Base-by-base conservation (phyloP, 2,113 vertebrate species). In the Platycercus adscitus region DNA sequence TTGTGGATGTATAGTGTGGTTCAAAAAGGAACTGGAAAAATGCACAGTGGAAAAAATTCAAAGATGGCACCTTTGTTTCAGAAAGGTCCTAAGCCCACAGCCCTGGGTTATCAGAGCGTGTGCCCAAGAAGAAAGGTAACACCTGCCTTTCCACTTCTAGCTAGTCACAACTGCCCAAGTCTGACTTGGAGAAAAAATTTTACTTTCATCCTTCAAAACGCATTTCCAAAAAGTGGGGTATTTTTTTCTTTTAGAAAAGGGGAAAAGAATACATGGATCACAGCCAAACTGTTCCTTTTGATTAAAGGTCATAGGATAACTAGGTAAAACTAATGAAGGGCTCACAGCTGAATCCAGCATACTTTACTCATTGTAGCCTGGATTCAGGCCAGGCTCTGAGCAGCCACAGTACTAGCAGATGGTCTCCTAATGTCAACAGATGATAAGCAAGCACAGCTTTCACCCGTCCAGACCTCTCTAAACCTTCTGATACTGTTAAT, bases 71-170 rank as follows among this genome's bases (percentile, higher is more conserved):
- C 17, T 89, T 1, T 9, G 7, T 28, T 46, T 81, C 31, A 66
- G n/a, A 63, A 53, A 58, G 18, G 14, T 52, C 29, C 53, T 72
- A 44, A 60, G 24, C 16, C 15, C 56, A 35, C 17, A 37, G 20
- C 20, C 44, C 63, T 35, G 63, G 47, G 58, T 0, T 0, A 49
- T 72, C 41, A 53, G 12, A 39, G 35, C 13, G 7, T 0, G 0
- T 19, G 47, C 13, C 63, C 35, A 61, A 70, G 35, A 49, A 63
- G 35, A 49, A 63, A 68, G 7, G 8, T 5, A 46, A 14, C 15
- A 25, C 8, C 68, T 86, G 56, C 37, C 35, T 66, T 44, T 65
- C 21, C 19, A 4, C 44, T 83, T 66, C 58, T 19, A 66, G 20
- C 41, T 37, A 28, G 24, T 81, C 53, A 73, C 16, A 73, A 31